Base-by-base conservation (phyloP, 2,888 invertebrate genomes). In the Vesta saturnalis region DNA sequence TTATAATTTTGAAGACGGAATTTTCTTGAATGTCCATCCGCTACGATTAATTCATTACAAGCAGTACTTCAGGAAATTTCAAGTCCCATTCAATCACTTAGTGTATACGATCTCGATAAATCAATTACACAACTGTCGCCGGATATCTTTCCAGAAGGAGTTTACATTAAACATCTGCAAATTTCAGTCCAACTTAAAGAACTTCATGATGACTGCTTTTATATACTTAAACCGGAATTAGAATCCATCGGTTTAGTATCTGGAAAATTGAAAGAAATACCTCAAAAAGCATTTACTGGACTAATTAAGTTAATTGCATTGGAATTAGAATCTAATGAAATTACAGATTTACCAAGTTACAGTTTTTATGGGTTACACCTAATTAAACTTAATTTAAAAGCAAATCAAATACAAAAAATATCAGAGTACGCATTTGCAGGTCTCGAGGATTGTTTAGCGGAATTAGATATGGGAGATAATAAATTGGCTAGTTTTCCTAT, bases 1-100 rank as follows among this genome's bases (percentile, higher is more conserved):
- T 85, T 95, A 95, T 87, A 94, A 94, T 83, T 94, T 95, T 84
- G 95, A 95, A 85, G 94, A 95, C 86, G 95, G 94, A 69, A 87
- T 96, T 72, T 94, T 85, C 88, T 96, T 79, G 95, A 96, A 84
- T 96, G 95, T 83, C 93, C 94, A 47, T 93, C 92, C 60, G 93
- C 94, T 52, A 92, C 93, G 61, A 89, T 92, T 52, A 87, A 88
- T 72, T 91, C 92, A 56, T 88, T 95, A 75, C 90, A 90, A 81
- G 88, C 88, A 76, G 92, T 94, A 46, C 85, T 95, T 76, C 88
- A 91, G 76, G 89, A 90, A 81, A 89, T 92, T 79, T 87, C 88
- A 76, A 87, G 87, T 46, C 86, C 89, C 30, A 89, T 96, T 77
- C 94, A 95, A 83, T 95, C 95, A 57, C 86, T 96, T 80, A 94